Base-by-base conservation (phyloP, 2,888 invertebrate species). In the Lysandra bellargus region DNA sequence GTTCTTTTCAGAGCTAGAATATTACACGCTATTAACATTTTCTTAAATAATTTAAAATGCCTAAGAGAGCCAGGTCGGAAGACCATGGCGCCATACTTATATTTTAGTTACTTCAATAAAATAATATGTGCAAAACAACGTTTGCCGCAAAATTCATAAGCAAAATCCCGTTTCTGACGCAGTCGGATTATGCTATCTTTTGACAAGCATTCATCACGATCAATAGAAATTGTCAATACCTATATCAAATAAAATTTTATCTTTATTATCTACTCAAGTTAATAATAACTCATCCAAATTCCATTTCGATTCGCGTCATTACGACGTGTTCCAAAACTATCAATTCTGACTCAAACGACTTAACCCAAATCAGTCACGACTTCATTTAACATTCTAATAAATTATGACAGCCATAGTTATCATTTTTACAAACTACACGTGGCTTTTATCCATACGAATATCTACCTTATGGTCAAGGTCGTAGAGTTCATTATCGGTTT, bases 371-470 rank as follows among this genome's bases (percentile, higher is more conserved):
- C 49, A 30, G 49, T 44, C 74, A 44, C 74, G 17, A 49, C 75
- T 44, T 44, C 44, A 30, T 44, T 49, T 49, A 49, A 75, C 75
- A 44, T 75, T 49, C 44, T 75, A 49, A 75, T 49, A 75, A 75
- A 49, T 49, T 75, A 30, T 75, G 75, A 75, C 49, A 23, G 44
- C 1, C 23, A 75, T 44, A 49, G 23, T 75, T 75, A 75, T 14
- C 30, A 75, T 75, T 75, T 75, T 44, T 75, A 75, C 75, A 44
- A 75, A 75, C n/a, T 9, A 44, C n/a, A 44, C 44, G 12, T 75
- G 30, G 30, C 69, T 69, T 12, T 40, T 2, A 14, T 14, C 30
- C 30, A 44, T 49, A 1, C 30, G 12, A 75, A 75, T 12, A 17
- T 44, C 5, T 12, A 75, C 12, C 30, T 75, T 75, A 75, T 30